Percentiles rank a stretch among this genome's conserved stretches.
Evolutionary conservation across 2,888 invertebrate species (phyloP).

Genomic region (Pollenia labialis): DNA sequence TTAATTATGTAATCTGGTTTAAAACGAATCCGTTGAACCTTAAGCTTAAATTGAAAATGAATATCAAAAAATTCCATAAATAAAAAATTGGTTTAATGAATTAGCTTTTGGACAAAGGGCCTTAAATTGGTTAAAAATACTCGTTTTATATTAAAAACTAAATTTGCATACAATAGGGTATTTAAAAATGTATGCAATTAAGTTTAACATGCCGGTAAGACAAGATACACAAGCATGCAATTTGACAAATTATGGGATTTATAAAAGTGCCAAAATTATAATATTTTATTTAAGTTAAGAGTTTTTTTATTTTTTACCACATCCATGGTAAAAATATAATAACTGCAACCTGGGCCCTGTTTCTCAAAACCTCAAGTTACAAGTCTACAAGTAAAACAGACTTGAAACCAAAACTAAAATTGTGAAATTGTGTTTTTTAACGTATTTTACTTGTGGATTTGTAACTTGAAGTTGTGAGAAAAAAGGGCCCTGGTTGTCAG

Average conservation of each 20-base stretch:
- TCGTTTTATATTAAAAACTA: not conserved
- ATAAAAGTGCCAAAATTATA: conserved; percentile 21
- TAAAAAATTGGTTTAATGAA: too few species aligned
- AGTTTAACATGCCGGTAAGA: conserved; percentile 11
- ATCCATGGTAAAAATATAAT: too few species aligned
- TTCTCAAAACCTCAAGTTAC: too few species aligned
- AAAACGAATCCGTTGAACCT: not conserved
- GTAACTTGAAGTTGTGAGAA: too few species aligned
- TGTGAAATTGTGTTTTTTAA: too few species aligned
- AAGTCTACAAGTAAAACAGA: too few species aligned
- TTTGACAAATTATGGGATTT: conserved; percentile 30
- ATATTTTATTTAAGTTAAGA: not conserved
- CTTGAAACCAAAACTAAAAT: too few species aligned
- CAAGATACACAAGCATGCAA: conserved; percentile 13
- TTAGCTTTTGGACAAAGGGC: not conserved
- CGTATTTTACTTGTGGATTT: too few species aligned
- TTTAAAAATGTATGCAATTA: not conserved
- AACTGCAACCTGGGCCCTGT: too few species aligned
- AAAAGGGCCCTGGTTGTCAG: too few species aligned
- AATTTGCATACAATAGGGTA: not conserved
- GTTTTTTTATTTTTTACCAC: not conserved
- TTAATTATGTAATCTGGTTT: not conserved
- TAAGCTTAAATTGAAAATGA: not conserved
- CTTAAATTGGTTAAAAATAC: too few species aligned
- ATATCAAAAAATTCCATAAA: too few species aligned